A percentile compares a stretch with the other conserved stretches of the same genome.
These are phyloP conservation scores for Leucoraja ocellata DNA, from an alignment of 2,797 vertebrate genomes.

Conservation along the genomic window DNA sequence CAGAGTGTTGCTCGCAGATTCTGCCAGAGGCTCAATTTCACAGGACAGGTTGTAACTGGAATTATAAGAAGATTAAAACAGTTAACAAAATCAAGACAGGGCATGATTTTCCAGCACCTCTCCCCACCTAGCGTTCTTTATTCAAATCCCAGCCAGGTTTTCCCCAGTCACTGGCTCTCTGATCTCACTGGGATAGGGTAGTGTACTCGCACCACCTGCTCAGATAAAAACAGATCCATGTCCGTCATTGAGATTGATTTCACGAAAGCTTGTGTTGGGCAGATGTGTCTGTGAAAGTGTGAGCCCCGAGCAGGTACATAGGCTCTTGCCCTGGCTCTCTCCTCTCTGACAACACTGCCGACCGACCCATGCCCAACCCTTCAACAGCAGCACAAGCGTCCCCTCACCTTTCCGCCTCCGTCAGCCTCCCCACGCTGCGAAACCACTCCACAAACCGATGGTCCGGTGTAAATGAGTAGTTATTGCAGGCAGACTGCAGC, in stretches of 20 bases:
- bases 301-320: too few species aligned
- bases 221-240: background rate
- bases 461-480: constrained; percentile 79
- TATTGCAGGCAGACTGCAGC: constrained; percentile 86
- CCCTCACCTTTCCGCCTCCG: constrained; percentile 75
- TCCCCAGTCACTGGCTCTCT: background rate
- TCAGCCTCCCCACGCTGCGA: constrained; percentile 70
- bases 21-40: constrained; percentile 83
- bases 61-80: background rate
- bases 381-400: background rate
- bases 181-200: background rate
- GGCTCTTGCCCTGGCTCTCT: background rate
- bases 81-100: background rate
- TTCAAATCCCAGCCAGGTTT: background rate
- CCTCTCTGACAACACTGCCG: background rate
- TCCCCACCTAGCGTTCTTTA: too few species aligned
- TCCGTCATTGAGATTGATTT: background rate
- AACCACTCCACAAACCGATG: constrained; percentile 78
- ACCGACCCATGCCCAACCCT: background rate
- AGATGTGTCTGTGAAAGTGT: background rate
- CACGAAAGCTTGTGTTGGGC: background rate
- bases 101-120: background rate
- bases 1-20: constrained; percentile 82
- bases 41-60: constrained; percentile 80
- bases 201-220: background rate